Conservation (phyloP, 2,797 vertebrate genomes). For the Sebastes taczanowskii region DNA sequence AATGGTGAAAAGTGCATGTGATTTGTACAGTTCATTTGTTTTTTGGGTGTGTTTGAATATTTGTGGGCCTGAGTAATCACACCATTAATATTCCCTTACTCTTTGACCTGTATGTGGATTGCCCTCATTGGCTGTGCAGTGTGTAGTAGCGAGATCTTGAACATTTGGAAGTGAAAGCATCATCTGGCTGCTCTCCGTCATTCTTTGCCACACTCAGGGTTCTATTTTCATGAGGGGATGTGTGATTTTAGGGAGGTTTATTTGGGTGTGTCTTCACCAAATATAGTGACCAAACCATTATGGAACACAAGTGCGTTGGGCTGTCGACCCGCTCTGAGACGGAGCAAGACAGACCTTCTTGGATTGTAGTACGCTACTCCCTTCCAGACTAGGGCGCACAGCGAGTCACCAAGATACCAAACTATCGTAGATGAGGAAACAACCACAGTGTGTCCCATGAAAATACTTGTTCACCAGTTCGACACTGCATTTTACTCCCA, state of each 20-base stretch:
- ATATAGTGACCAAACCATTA: no score
- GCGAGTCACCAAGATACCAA: neutral
- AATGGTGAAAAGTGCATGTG: constrained; percentile 19
- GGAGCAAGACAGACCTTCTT: no score
- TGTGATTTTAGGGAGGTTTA: neutral
- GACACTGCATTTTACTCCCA: neutral
- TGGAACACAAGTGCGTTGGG: no score
- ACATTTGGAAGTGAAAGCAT: neutral
- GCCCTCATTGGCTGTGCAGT: constrained; percentile 4
- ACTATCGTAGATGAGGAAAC: neutral
- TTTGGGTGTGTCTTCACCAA: neutral
- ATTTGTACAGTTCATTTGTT: neutral
- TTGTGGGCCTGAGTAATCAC: constrained; percentile 37
- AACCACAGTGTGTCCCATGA: neutral
- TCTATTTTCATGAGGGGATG: neutral
- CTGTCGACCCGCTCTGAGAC: no score
- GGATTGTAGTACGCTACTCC: no score
- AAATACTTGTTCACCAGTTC: neutral
- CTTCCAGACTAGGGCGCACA: neutral
- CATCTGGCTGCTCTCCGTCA: neutral
- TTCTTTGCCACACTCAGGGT: neutral
- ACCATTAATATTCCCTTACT: constrained; percentile 57
- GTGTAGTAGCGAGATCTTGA: neutral
- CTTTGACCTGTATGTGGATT: constrained; percentile 19
- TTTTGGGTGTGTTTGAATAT: neutral